A percentile compares a stretch with the other conserved stretches of the same genome.
Conservation (phyloP, 2,113 vertebrate species). For the Daboia siamensis region DNA sequence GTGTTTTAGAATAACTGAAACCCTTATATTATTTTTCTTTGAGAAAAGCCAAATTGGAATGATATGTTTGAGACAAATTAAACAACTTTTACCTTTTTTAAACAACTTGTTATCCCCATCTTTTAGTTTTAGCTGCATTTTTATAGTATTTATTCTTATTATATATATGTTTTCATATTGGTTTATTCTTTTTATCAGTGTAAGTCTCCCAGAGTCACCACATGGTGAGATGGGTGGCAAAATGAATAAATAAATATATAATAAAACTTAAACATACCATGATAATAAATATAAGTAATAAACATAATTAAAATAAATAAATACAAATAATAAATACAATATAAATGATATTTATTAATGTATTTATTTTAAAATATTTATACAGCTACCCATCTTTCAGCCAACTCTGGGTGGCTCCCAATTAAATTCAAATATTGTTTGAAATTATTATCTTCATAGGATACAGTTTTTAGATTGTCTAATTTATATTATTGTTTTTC, state of each 20-base stretch:
- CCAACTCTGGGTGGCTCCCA: background rate
- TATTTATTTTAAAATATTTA: background rate
- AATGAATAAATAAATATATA: background rate
- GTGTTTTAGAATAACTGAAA: background rate
- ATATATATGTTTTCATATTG: background rate
- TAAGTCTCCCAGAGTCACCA: background rate
- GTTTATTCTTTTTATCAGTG: background rate
- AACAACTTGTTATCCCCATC: background rate
- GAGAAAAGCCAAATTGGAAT: background rate
- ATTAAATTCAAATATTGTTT: background rate
- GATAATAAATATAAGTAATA: background rate
- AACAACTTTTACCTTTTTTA: background rate
- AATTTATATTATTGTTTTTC: background rate
- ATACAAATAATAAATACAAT: background rate
- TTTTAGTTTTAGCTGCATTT: background rate
- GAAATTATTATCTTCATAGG: conserved; percentile 7
- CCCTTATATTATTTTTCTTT: background rate
- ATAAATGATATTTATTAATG: background rate
- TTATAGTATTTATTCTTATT: background rate
- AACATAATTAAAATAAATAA: background rate
- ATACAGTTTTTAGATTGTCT: background rate
- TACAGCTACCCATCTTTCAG: background rate
- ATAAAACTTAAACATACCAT: background rate
- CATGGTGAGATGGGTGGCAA: background rate
- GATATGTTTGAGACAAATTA: background rate